Percentiles rank a stretch among this genome's conserved stretches.
Evolutionary conservation across 92 coral and sea anemone genomes (phyloP).

Genomic region (Galaxea fascicularis): DNA sequence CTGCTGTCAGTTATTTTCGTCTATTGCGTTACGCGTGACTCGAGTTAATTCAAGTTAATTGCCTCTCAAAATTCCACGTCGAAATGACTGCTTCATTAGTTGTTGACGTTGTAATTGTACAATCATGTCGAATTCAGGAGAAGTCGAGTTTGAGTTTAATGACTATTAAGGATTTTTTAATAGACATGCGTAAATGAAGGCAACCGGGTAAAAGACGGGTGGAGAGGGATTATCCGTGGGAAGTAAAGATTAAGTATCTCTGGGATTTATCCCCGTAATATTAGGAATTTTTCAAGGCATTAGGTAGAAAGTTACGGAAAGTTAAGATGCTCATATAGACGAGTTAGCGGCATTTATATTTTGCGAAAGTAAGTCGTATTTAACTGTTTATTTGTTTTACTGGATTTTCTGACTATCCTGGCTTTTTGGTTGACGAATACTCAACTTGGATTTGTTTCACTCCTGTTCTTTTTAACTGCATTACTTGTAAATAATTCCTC

Average conservation of each 20-base stretch:
- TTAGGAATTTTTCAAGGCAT: background rate
- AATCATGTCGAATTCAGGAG: constrained; percentile 1
- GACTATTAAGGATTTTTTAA: background rate
- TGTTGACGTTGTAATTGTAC: constrained; percentile 24
- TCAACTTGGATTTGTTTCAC: constrained; percentile 3
- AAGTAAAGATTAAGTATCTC: background rate
- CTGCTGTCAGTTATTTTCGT: constrained; percentile 20
- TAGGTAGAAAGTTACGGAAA: background rate
- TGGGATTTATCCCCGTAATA: background rate
- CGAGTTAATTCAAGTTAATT: background rate
- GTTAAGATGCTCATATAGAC: background rate
- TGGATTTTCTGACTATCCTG: background rate
- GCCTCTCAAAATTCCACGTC: constrained; percentile 5
- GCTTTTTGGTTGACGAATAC: background rate
- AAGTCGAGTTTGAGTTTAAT: background rate
- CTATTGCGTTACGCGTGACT: constrained; percentile 37
- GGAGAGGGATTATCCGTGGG: background rate
- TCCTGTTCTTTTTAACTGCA: constrained; percentile 1
- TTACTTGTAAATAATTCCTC: constrained; percentile 33
- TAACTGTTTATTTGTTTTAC: constrained; percentile 13
- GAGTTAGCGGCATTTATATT: constrained; percentile 2
- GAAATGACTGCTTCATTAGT: constrained; percentile 19
- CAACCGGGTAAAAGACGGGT: background rate
- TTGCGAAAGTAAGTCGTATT: constrained; percentile 18
- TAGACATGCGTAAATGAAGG: background rate